phyloP scores from a whole-genome alignment of 2,113 vertebrate genomes.

The Cyanocitta stelleri region DNA sequence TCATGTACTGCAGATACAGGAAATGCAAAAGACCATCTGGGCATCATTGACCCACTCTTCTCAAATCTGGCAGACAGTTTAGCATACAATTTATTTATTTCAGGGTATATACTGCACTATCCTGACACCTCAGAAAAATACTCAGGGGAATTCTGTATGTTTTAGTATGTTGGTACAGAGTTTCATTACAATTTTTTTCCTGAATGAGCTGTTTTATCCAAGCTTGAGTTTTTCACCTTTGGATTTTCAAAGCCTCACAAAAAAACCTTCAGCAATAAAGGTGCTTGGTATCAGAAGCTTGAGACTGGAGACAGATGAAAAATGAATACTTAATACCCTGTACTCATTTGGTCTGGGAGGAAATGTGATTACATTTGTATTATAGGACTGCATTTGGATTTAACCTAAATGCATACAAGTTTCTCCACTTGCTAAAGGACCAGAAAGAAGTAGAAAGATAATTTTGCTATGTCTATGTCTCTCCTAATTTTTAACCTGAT shows the following conservation, averaged over 20 bases:
- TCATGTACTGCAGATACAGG: not conserved
- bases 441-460: not conserved
- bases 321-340: not conserved
- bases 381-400: not conserved
- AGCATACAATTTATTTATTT: not conserved
- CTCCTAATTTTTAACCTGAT: not conserved
- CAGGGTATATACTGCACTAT: not conserved
- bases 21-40: constrained; percentile 2
- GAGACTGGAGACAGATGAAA: not conserved
- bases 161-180: not conserved
- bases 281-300: not conserved
- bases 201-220: not conserved
- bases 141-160: not conserved
- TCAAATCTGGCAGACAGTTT: not conserved
- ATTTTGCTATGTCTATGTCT: not conserved
- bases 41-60: not conserved
- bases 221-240: not conserved
- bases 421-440: not conserved
- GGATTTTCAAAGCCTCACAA: not conserved
- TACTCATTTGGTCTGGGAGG: not conserved
- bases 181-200: not conserved
- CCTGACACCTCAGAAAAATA: not conserved
- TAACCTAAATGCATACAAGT: not conserved
- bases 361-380: not conserved
- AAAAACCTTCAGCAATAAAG: not conserved